Evolutionary conservation across 2,888 invertebrate genomes (phyloP).

Genomic region (Rhabditoides inermis): DNA sequence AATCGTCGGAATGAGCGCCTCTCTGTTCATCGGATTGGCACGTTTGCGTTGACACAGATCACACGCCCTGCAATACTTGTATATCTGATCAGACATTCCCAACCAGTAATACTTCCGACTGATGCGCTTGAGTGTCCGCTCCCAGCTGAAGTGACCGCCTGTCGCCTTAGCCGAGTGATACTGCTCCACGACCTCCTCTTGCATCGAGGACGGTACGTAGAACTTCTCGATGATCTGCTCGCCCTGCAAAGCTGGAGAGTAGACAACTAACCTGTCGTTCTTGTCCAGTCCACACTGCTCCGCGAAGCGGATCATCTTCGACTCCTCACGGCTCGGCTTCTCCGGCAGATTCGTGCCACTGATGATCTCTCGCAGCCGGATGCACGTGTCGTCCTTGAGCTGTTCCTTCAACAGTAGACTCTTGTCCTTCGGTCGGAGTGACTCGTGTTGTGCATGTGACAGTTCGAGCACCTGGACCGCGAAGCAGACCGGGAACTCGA

Average conservation of each 20-base stretch:
- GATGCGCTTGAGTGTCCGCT: slow-evolving; percentile 15
- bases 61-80: slow-evolving; percentile 6
- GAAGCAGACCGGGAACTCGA: slow-evolving; percentile 18
- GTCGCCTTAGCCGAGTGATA: slow-evolving; percentile 14
- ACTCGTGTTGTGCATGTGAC: neutral
- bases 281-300: too few species aligned
- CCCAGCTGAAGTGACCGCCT: slow-evolving; percentile 19
- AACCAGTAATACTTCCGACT: slow-evolving; percentile 13
- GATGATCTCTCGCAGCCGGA: too few species aligned
- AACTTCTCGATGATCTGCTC: neutral
- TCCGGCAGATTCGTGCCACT: too few species aligned
- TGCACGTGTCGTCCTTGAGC: too few species aligned
- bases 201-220: slow-evolving; percentile 9
- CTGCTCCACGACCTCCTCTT: slow-evolving; percentile 5
- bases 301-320: too few species aligned
- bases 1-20: slow-evolving; percentile 6
- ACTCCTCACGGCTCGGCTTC: too few species aligned
- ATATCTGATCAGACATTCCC: slow-evolving; percentile 9
- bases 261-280: too few species aligned
- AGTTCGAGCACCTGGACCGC: too few species aligned
- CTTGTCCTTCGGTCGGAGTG: too few species aligned
- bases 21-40: neutral
- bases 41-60: slow-evolving; percentile 16
- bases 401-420: too few species aligned
- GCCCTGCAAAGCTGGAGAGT: too few species aligned